phyloP scores from a whole-genome alignment of 2,113 vertebrate genomes.

The Promerops cafer region DNA sequence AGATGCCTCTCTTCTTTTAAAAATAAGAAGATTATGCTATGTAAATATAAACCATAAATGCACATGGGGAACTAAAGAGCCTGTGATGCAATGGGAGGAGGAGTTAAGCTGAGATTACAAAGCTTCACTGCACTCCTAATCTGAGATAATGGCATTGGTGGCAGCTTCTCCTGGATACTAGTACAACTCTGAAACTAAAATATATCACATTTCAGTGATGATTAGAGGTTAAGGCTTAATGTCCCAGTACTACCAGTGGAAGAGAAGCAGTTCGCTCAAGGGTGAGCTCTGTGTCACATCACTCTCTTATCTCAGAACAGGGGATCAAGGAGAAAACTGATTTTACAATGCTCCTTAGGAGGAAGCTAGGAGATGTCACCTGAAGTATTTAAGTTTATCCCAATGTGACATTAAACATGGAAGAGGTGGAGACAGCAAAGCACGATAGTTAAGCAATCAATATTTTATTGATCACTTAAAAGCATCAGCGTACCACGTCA shows the following conservation, averaged over 20 bases:
- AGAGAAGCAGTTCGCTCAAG: neutral
- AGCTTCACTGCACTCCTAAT: neutral
- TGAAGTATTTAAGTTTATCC: neutral
- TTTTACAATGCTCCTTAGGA: neutral
- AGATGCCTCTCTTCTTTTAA: neutral
- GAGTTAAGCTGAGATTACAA: neutral
- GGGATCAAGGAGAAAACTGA: neutral
- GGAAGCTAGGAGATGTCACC: neutral
- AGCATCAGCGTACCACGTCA: fast-evolving
- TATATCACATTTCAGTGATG: neutral
- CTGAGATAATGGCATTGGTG: neutral
- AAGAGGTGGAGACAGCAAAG: neutral
- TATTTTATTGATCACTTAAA: constrained; percentile 7
- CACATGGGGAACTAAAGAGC: neutral
- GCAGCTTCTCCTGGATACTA: neutral
- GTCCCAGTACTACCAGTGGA: neutral
- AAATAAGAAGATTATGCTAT: neutral
- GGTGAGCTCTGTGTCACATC: neutral
- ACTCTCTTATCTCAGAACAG: neutral
- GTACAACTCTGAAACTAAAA: neutral
- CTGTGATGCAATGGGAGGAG: neutral
- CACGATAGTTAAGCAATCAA: neutral
- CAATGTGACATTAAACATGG: neutral
- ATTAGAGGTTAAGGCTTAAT: neutral
- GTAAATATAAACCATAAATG: neutral